phyloP scores from a whole-genome alignment of 2,113 vertebrate genomes.

The Lichenostomus cassidix region DNA sequence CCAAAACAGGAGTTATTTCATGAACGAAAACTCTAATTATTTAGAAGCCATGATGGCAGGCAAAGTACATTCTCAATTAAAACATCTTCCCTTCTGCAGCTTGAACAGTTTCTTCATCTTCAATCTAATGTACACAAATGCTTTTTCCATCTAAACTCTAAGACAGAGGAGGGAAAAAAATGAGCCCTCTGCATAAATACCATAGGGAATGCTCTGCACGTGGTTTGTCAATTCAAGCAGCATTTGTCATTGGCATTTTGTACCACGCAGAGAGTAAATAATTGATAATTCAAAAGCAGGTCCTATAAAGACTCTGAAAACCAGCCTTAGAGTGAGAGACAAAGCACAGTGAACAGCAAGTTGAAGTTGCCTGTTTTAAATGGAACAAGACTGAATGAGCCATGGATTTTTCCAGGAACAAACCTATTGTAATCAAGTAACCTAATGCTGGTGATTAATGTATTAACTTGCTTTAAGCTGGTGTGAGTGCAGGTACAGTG shows the following conservation, averaged over 20 bases:
- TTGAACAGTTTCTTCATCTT: not conserved
- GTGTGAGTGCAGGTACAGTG: not conserved
- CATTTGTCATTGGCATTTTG: not conserved
- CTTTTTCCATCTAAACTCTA: not conserved
- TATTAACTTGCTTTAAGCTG: not conserved
- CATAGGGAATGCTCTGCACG: rapidly evolving
- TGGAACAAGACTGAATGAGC: not conserved
- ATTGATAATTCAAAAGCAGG: not conserved
- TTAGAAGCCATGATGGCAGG: not conserved
- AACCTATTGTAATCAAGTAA: not conserved
- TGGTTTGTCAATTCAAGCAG: not conserved
- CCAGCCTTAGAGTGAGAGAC: not conserved
- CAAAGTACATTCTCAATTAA: not conserved
- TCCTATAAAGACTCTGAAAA: not conserved
- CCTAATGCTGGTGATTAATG: not conserved
- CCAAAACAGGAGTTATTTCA: not conserved
- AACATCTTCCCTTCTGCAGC: not conserved
- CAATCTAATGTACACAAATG: not conserved
- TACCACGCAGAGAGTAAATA: not conserved
- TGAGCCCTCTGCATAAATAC: not conserved
- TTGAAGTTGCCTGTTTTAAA: not conserved
- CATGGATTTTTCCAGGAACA: not conserved
- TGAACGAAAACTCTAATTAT: not conserved
- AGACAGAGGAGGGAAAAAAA: not conserved
- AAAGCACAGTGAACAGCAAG: not conserved